Conservation (phyloP, 1,140 invertebrate species). For the Chionoecetes opilio region DNA sequence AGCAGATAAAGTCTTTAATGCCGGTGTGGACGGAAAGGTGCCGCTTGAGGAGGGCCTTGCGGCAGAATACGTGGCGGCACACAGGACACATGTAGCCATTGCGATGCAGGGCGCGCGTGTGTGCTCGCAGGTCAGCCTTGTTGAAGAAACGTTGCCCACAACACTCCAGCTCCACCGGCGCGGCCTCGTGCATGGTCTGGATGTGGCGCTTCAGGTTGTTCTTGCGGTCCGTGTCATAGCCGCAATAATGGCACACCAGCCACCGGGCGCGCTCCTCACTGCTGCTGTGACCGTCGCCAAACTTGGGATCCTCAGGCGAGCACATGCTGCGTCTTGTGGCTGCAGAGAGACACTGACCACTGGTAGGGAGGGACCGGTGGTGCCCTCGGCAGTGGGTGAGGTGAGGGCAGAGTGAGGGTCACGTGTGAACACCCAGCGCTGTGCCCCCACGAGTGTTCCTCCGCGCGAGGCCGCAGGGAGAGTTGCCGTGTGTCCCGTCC, state of each 20-base stretch:
- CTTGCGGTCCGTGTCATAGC: slow-evolving; percentile 84
- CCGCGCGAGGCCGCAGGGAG: slow-evolving; percentile 23
- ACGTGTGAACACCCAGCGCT: background rate
- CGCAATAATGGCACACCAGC: slow-evolving; percentile 82
- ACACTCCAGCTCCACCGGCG: slow-evolving; percentile 84
- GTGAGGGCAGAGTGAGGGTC: background rate
- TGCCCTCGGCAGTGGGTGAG: background rate
- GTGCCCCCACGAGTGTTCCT: background rate
- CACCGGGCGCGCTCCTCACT: slow-evolving; percentile 32
- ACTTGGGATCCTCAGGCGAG: background rate
- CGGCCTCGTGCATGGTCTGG: slow-evolving; percentile 84
- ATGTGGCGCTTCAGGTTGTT: slow-evolving; percentile 85
- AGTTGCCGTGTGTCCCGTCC: slow-evolving; percentile 14
- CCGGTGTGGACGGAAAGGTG: slow-evolving; percentile 85
- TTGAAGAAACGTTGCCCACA: slow-evolving; percentile 84
- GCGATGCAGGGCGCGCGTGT: slow-evolving; percentile 83
- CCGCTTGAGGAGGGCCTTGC: slow-evolving; percentile 85
- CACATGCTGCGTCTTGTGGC: background rate
- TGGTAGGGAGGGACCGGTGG: too few relatives aligned
- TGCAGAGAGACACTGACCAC: background rate
- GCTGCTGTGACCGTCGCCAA: background rate
- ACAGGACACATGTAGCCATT: slow-evolving; percentile 84
- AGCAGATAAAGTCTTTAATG: slow-evolving; percentile 84
- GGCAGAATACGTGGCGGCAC: slow-evolving; percentile 84
- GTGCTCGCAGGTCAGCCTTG: slow-evolving; percentile 84